phyloP scores from a whole-genome alignment of 2,797 vertebrate species.

The Acanthurus lineatus region DNA sequence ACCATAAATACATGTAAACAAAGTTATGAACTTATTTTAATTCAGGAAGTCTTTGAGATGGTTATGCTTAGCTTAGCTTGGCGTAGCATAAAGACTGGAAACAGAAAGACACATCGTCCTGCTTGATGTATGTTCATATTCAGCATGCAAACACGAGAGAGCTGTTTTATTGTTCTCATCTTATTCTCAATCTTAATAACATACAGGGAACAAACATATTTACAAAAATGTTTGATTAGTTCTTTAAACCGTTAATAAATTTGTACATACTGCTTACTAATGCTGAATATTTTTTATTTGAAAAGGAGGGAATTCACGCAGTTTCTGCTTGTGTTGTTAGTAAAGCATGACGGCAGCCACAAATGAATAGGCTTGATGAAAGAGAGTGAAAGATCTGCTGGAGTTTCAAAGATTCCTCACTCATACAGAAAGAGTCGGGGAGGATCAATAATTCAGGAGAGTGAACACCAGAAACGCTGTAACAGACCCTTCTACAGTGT shows the following conservation, averaged over 20 bases:
- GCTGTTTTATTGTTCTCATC: no score
- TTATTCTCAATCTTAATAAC: no score
- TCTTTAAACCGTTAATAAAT: background rate
- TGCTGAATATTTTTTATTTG: background rate
- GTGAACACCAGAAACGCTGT: constrained; percentile 43
- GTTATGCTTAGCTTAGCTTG: no score
- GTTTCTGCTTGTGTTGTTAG: constrained; percentile 4
- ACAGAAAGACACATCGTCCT: no score
- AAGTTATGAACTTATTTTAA: no score
- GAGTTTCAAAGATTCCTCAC: constrained; percentile 49
- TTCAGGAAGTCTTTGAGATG: no score
- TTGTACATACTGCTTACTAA: background rate
- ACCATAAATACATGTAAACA: no score
- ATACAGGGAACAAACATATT: no score
- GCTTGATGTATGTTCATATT: no score
- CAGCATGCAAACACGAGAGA: no score
- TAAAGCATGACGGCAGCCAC: background rate
- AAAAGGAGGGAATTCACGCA: constrained; percentile 2
- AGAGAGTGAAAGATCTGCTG: constrained; percentile 36
- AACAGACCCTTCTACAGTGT: constrained; percentile 28
- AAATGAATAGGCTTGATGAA: constrained; percentile 40
- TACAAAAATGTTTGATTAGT: background rate
- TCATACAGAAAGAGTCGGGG: constrained; percentile 45
- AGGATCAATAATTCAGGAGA: constrained; percentile 73
- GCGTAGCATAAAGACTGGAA: no score